Evolutionary conservation across 2,113 vertebrate species (phyloP).

Genomic region (Petaurus breviceps): DNA sequence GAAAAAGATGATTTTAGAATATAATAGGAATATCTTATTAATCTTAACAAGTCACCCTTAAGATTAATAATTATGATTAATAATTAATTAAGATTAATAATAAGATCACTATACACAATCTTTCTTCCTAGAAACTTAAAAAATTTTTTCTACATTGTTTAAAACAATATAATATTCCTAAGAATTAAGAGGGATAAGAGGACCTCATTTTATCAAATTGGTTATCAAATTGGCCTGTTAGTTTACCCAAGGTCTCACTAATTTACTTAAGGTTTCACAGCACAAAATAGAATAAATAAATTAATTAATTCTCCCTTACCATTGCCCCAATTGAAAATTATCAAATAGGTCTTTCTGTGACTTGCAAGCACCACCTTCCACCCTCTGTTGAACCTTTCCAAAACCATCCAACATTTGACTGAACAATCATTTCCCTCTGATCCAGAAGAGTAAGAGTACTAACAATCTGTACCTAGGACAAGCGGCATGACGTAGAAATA

Average conservation of each 20-base stretch:
- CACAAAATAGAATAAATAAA: background rate
- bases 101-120: too few species aligned
- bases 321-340: background rate
- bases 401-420: constrained; percentile 1
- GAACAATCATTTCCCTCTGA: background rate
- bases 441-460: background rate
- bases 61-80: too few species aligned
- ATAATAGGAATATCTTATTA: constrained; percentile 8
- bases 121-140: constrained; percentile 6
- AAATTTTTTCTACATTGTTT: constrained; percentile 48
- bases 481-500: background rate
- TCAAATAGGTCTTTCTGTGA: too few species aligned
- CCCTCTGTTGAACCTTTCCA: too few species aligned
- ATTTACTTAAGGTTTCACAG: background rate
- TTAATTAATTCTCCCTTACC: background rate
- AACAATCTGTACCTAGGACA: background rate
- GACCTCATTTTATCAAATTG: background rate
- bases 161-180: background rate
- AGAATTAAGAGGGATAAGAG: background rate
- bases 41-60: too few species aligned
- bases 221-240: too few species aligned
- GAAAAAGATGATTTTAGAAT: background rate
- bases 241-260: background rate
- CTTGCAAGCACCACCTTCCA: too few species aligned
- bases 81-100: too few species aligned